Base-by-base conservation (phyloP, 2,797 vertebrate genomes). In the Psittacula derbiana region DNA sequence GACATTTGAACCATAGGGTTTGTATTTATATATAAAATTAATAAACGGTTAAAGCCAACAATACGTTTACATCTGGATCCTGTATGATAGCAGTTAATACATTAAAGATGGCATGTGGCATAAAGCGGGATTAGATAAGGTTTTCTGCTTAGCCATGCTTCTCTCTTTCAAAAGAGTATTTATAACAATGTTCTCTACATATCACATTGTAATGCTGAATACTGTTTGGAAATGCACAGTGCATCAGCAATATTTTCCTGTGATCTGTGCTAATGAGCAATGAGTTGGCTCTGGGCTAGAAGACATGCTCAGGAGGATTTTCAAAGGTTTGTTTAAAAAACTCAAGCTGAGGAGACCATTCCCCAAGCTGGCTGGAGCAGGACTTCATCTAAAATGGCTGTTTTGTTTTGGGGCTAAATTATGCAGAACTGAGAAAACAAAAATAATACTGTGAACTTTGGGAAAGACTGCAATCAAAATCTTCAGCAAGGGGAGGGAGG, bases 121-220 rank as follows among this genome's bases (percentile, higher is more conserved):
- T 90, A 86, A 86, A 93, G 91, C 58, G 86, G 73, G 92, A 95
- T 96, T 94, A 88, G 91, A 84, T 80, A 95, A 86, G 57, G 85
- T 86, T 93, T 93, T 93, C 78, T 80, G 57, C 86, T 93, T 84
- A 90, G 76, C 53, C 40, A 36, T 84, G 62, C 53, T 67, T 83
- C 74, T 94, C 52, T 88, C 41, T 30, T 66, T 53, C 52, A 74
- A 78, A 88, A 71, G 12, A 83, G 31, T 86, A 61, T 89, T 89
- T 91, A 20, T 70, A 88, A 84, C 52, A 80, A 74, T 31, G 16
- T 50, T 91, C 61, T 71, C 30, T 71, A 65, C 46, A 90, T 71
- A 88, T 55, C 72, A n/a, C 25, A 16, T 50, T 1, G 7, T 49
- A 78, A 72, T 53, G 57, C 46, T 49, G 47, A 69, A 61, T 50